phyloP scores from a whole-genome alignment of 2,888 invertebrate species.

The Furcula furcula region DNA sequence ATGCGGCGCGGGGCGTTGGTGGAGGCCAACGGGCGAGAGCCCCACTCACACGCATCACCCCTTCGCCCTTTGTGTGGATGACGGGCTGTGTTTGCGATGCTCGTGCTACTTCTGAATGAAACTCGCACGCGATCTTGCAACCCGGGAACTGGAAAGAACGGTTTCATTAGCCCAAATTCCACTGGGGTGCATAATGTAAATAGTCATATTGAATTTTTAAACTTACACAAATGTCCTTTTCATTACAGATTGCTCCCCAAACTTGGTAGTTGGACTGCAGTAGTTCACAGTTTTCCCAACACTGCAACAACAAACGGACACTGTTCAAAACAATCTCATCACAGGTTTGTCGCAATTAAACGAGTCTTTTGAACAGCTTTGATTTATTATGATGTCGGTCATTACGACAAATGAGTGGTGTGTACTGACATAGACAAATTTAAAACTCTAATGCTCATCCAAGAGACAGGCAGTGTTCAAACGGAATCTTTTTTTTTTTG shows the following conservation, averaged over 20 bases:
- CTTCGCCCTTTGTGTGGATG: conserved; percentile 86
- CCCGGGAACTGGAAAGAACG: conserved; percentile 84
- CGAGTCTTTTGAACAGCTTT: conserved; percentile 42
- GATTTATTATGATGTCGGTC: conserved; percentile 44
- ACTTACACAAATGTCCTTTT: conserved; percentile 88
- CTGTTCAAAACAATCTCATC: conserved; percentile 36
- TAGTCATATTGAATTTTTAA: conserved; percentile 2
- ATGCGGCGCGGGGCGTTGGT: conserved; percentile 80
- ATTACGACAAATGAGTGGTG: conserved; percentile 46
- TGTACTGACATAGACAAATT: conserved; percentile 49
- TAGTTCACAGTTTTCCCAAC: conserved; percentile 89
- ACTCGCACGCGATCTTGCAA: conserved; percentile 87
- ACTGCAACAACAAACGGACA: conserved; percentile 82
- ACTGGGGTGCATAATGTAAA: too few relatives aligned
- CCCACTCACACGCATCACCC: conserved; percentile 84
- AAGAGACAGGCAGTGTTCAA: conserved; percentile 32
- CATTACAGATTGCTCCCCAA: conserved; percentile 87
- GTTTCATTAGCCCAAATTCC: conserved; percentile 3
- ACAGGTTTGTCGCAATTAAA: conserved; percentile 46
- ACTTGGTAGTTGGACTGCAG: conserved; percentile 87
- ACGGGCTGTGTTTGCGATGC: conserved; percentile 85
- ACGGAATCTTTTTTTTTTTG: conserved; percentile 42
- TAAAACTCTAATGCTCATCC: conserved; percentile 39
- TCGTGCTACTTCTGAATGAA: conserved; percentile 84
- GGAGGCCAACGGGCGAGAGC: conserved; percentile 85